Percentiles rank a stretch among this genome's conserved stretches.
Conservation (phyloP, 2,113 vertebrate genomes). For the Gobio gobio region DNA sequence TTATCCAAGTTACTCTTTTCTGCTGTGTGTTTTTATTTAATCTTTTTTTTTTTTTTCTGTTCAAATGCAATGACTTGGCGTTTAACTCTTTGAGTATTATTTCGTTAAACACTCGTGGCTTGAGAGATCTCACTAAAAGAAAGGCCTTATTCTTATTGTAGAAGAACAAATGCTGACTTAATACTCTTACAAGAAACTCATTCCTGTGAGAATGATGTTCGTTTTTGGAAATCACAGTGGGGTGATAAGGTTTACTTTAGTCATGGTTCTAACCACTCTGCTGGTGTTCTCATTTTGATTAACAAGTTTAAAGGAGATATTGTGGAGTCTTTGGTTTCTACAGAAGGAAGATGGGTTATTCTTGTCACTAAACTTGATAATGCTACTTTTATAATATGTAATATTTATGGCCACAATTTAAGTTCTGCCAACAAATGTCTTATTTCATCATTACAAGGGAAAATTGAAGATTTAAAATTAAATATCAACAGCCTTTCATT, state of each 20-base stretch:
- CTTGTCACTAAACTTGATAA: background rate
- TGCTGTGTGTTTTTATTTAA: too few species aligned
- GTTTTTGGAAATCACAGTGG: background rate
- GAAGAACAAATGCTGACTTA: too few species aligned
- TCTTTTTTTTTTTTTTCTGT: too few species aligned
- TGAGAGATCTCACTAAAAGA: background rate
- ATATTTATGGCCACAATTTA: background rate
- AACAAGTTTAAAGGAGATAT: constrained; percentile 13
- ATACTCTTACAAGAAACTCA: too few species aligned
- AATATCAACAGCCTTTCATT: background rate
- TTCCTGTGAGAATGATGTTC: background rate
- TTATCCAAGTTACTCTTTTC: too few species aligned
- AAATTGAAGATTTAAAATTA: background rate
- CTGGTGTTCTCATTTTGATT: background rate
- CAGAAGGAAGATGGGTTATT: background rate
- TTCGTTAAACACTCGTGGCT: background rate
- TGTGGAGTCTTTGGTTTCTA: background rate
- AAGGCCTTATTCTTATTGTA: background rate
- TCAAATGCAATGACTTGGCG: too few species aligned
- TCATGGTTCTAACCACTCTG: background rate
- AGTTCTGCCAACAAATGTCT: background rate
- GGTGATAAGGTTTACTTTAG: too few species aligned
- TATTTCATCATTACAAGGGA: background rate
- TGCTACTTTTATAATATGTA: background rate
- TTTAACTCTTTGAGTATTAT: background rate